These are phyloP conservation scores for Drosophila peninsularis DNA, from an alignment of 2,888 invertebrate species.

Conservation along the genomic window DNA sequence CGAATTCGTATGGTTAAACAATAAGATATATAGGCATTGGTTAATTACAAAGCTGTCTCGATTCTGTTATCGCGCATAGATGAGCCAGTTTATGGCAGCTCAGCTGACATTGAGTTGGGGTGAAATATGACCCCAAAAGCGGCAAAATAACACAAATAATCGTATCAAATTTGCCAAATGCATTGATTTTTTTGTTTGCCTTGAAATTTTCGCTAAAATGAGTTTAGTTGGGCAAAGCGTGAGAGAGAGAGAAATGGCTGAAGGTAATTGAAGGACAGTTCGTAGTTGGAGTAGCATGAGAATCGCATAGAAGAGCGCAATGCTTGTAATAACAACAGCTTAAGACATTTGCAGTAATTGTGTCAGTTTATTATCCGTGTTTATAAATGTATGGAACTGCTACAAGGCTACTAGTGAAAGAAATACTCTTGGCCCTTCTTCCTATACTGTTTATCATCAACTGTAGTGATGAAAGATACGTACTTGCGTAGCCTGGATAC, in stretches of 20 bases:
- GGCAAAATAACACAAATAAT: conserved; percentile 3
- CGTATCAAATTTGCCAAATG: conserved; percentile 3
- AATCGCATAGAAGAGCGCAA: background rate
- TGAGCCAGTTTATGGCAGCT: conserved; percentile 37
- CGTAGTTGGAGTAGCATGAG: background rate
- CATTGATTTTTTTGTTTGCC: conserved; percentile 4
- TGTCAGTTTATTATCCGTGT: too few species aligned
- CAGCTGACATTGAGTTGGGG: background rate
- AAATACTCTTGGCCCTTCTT: conserved; percentile 2
- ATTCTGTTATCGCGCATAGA: conserved; percentile 45
- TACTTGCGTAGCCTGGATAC: conserved; percentile 1
- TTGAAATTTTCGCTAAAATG: background rate
- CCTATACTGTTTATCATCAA: background rate
- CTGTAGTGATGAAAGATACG: too few species aligned
- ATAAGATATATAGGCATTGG: conserved; percentile 58
- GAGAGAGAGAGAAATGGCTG: background rate
- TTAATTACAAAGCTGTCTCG: conserved; percentile 65
- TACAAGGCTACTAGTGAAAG: background rate
- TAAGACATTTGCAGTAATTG: background rate
- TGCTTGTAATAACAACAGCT: too few species aligned
- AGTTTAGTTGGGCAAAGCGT: background rate
- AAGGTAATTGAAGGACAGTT: background rate
- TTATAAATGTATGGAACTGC: too few species aligned
- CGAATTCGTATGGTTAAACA: conserved; percentile 50
- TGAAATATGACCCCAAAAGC: conserved; percentile 11